Base-by-base conservation (phyloP, 2,888 invertebrate genomes). In the Nomada hirtipes region DNA sequence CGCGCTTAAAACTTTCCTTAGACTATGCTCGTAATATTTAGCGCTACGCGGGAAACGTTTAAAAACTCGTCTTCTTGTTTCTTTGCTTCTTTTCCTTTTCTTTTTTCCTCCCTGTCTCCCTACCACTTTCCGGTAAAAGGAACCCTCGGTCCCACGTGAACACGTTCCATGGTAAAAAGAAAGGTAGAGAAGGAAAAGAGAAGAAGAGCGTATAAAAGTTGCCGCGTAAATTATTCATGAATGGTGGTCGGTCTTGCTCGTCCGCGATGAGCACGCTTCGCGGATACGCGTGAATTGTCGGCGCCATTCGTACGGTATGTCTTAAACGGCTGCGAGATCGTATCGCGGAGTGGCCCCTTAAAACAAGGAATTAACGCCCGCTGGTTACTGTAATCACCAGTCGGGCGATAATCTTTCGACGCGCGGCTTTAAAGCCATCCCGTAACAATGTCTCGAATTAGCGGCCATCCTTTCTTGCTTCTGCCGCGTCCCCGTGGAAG, bases 191-290 rank as follows among this genome's bases (percentile, higher is more conserved):
- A 18, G 23, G 10, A 65, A n/a, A 42, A 20, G n/a, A 47, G 18
- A 26, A 44, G 63, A 26, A 55, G 63, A 50, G 47, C 60, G 67
- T 50, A 87, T 87, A 88, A 88, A 88, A 87, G 59, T 83, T 76
- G 78, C 29, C 79, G 60, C 75, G 83, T 85, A 82, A 84, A 88
- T 82, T 88, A 88, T 87, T 88, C 86, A 88, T 80, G 85, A 82
- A 83, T 64, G 68, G 52, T 53, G 61, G 78, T 57, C 26, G 84
- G n/a, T 18, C 29, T 55, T 68, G 59, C 50, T 18, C 74, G 78
- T 61, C 75, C 63, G 18, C 55, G 68, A 52, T 57, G 71, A 57
- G 64, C 65, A 65, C 75, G 72, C 68, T 74, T 75, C 69, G 73
- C 75, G 76, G 74, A 63, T 63, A 63, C 65, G 75, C 77, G 81